Base-by-base conservation (phyloP, 1,140 invertebrate genomes). In the Augochlora pura region DNA sequence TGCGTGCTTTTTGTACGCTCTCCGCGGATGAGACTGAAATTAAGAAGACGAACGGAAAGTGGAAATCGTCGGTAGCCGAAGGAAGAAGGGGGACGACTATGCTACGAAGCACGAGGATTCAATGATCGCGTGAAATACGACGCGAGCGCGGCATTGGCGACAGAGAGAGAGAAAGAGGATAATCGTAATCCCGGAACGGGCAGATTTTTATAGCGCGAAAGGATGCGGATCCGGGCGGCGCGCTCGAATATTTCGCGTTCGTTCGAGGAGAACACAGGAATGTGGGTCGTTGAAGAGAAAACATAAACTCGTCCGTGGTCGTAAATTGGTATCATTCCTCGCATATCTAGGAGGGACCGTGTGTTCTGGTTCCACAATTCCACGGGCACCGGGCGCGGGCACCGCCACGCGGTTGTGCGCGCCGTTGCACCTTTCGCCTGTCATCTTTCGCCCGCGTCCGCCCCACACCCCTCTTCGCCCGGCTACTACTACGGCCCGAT, bases 281-380 rank as follows among this genome's bases (percentile, higher is more conserved):
- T 21, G 38, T 21, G 7, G 62, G 9, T 60, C 52, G 12, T n/a
- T 38, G 70, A 75, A 18, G 39, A 49, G 42, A 54, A 75, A 80
- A 68, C 71, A 68, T 68, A 80, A 75, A 62, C 68, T 79, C 74
- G 59, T 49, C 25, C 38, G 14, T 74, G 38, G 38, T 71, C 60
- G 60, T 81, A 81, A 81, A 81, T 81, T 77, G 79, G 49, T 64
- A 59, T 57, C 69, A 57, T 79, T 79, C 77, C 46, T 80, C 46
- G 63, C 23, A 38, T 66, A 63, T 14, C 76, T 60, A 60, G 54
- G 42, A 59, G 42, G 12, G 52, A 54, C 39, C 70, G 49, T 46
- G 52, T 64, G 32, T 73, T 66, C 62, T 39, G 23, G 46, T 65
- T 59, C 42, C 49, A 54, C 49, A 18, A 16, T 54, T 54, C 16